Evolutionary conservation across 2,888 invertebrate species (phyloP).

Genomic region (Protonemura montana): DNA sequence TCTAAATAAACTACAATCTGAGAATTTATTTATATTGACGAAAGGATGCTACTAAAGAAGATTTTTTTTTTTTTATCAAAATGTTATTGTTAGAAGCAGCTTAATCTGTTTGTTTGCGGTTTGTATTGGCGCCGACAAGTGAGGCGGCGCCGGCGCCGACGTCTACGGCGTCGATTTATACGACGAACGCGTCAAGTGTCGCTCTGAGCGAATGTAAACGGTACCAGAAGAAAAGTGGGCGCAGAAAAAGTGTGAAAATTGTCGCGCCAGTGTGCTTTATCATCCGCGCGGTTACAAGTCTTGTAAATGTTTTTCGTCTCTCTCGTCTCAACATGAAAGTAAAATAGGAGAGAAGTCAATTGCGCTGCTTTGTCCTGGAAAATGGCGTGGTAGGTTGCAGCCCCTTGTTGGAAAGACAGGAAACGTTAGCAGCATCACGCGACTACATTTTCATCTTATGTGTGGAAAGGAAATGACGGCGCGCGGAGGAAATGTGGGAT

Average conservation of each 20-base stretch:
- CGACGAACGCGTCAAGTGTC: conserved; percentile 8
- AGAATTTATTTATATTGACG: neutral
- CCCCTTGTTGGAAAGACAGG: conserved; percentile 35
- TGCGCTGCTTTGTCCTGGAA: conserved; percentile 37
- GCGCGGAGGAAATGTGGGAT: conserved; percentile 47
- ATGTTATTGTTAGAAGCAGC: neutral
- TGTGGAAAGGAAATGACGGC: conserved; percentile 48
- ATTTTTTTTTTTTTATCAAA: neutral
- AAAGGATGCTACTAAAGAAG: too few relatives aligned
- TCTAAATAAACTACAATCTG: neutral
- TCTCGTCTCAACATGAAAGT: neutral
- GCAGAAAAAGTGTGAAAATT: neutral
- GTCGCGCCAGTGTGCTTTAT: neutral
- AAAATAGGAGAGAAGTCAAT: conserved; percentile 34
- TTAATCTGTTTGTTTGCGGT: neutral
- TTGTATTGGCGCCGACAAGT: too few relatives aligned
- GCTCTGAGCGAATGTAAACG: neutral
- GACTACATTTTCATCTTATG: conserved; percentile 41
- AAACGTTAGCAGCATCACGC: conserved; percentile 39
- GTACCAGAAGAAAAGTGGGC: conserved; percentile 19
- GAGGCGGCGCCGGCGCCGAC: neutral
- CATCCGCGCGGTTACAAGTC: neutral
- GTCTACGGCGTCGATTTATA: neutral
- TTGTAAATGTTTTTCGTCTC: conserved; percentile 38
- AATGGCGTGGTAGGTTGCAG: conserved; percentile 7